Evolutionary conservation across 37 sponge, comb jelly and placozoan species (phyloP).

Genomic region (Halichondria panicea): DNA sequence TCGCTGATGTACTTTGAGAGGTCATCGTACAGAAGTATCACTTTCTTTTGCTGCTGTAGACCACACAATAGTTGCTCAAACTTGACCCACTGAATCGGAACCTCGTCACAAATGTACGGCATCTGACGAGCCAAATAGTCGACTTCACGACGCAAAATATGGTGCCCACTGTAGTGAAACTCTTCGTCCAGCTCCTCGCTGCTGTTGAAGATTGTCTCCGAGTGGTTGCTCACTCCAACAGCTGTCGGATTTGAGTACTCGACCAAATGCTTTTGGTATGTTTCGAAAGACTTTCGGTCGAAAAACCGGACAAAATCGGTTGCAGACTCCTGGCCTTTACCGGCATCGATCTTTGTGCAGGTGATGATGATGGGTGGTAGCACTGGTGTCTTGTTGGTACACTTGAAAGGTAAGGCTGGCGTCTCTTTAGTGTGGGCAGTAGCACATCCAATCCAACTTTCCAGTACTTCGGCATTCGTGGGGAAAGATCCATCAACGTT

Average conservation of each 20-base stretch:
- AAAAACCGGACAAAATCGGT: conserved; percentile 40
- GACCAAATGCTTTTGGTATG: conserved; percentile 45
- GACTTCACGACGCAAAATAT: conserved; percentile 67
- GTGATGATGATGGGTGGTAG: conserved; percentile 66
- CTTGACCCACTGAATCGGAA: conserved; percentile 80
- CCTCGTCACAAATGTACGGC: conserved; percentile 48
- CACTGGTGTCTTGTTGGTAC: conserved; percentile 35
- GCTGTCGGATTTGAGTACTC: conserved; percentile 41
- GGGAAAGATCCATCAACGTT: conserved; percentile 38
- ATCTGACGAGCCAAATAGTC: conserved; percentile 69
- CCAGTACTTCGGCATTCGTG: conserved; percentile 59
- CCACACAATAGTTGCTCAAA: conserved; percentile 67
- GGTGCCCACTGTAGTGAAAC: conserved; percentile 38
- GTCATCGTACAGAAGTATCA: conserved; percentile 46
- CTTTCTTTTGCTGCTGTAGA: conserved; percentile 71
- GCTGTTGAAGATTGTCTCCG: conserved; percentile 19
- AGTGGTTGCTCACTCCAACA: conserved; percentile 35
- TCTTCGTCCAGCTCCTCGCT: conserved; percentile 8
- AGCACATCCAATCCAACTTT: conserved; percentile 51
- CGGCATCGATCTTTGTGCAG: conserved; percentile 38
- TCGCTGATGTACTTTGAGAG: conserved; percentile 47
- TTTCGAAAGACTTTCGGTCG: conserved; percentile 13
- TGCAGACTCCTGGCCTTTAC: neutral
- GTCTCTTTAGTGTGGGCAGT: conserved; percentile 25
- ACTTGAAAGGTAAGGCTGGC: conserved; percentile 41